phyloP scores from a whole-genome alignment of 2,888 invertebrate genomes.

The Eupithecia subumbrata region DNA sequence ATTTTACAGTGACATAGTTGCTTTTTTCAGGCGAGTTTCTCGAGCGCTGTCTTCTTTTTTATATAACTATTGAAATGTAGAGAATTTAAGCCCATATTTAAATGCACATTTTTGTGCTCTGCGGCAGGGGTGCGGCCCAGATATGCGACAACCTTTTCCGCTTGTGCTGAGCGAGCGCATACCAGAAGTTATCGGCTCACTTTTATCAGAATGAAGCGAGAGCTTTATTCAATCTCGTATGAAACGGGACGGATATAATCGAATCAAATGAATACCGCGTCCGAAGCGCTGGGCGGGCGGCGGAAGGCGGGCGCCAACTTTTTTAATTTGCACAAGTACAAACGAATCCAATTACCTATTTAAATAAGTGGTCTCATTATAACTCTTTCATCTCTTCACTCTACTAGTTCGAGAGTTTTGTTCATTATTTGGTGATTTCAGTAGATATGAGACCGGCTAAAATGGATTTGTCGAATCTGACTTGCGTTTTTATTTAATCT shows the following conservation, averaged over 20 bases:
- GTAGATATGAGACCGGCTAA: too few species aligned
- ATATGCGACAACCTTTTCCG: neutral
- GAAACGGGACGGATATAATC: neutral
- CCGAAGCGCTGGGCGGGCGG: conserved; percentile 4
- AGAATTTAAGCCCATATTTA: neutral
- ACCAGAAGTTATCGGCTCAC: neutral
- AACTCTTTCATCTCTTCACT: neutral
- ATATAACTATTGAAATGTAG: neutral
- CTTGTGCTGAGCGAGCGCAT: neutral
- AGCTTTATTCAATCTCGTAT: neutral
- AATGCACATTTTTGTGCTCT: neutral
- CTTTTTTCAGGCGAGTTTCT: neutral
- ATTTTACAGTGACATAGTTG: neutral
- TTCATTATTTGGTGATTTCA: neutral
- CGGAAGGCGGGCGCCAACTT: neutral
- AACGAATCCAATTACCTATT: neutral
- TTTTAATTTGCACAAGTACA: neutral
- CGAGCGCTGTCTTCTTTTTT: neutral
- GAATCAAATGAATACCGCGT: neutral
- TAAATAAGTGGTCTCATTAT: neutral
- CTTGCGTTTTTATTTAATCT: too few species aligned
- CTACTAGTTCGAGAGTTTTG: neutral
- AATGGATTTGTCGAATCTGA: too few species aligned
- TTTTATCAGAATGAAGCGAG: neutral
- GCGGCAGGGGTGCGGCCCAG: neutral